Evolutionary conservation across 1,140 invertebrate genomes (phyloP).

Genomic region (Globodera ellingtonae): DNA sequence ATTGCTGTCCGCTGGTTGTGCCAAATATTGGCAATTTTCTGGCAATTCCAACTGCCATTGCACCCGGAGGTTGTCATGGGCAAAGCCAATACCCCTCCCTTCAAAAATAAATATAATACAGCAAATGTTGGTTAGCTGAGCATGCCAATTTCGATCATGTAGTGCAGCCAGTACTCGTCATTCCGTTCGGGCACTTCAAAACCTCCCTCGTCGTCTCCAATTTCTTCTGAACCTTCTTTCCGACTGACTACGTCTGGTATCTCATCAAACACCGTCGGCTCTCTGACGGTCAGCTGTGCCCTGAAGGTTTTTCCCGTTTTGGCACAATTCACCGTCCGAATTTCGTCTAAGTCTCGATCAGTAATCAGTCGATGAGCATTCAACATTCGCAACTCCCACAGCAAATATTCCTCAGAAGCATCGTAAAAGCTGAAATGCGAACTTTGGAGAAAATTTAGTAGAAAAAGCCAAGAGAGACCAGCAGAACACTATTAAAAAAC

Average conservation of each 20-base stretch:
- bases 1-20: not conserved
- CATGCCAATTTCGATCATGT: constrained; percentile 21
- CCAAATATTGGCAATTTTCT: not conserved
- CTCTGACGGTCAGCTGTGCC: not conserved
- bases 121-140: not conserved
- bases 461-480: not conserved
- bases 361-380: not conserved
- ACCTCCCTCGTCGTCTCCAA: not conserved
- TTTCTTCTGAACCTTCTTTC: not conserved
- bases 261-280: not conserved
- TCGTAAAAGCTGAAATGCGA: not conserved
- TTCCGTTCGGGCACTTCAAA: constrained; percentile 20
- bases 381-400: constrained; percentile 3
- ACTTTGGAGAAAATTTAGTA: too few relatives aligned
- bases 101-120: not conserved
- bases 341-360: not conserved
- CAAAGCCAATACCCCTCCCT: constrained; percentile 1
- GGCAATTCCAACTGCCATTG: constrained; percentile 22
- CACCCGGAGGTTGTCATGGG: constrained; percentile 8
- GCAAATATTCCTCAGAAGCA: not conserved
- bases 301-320: constrained; percentile 14
- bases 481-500: not conserved
- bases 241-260: not conserved
- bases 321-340: not conserved
- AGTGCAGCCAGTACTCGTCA: constrained; percentile 24